Conservation (phyloP, 2,888 invertebrate species). For the Toxonevra muliebris region DNA sequence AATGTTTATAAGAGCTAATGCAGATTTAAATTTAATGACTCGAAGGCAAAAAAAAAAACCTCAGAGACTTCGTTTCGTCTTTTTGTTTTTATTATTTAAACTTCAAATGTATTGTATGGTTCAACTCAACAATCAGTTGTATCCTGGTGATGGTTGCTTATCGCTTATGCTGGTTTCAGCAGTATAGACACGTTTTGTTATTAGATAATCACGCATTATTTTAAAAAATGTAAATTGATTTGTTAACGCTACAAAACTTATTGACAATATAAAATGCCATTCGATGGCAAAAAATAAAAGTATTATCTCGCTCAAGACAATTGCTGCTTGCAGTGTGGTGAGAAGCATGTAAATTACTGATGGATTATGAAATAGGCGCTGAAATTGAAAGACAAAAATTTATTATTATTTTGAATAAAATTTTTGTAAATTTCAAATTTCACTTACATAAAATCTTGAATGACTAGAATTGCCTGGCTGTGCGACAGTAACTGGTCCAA, state of each 20-base stretch:
- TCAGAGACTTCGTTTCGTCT: too few relatives aligned
- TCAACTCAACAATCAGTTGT: too few relatives aligned
- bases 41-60: too few relatives aligned
- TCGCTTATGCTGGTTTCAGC: conserved; percentile 49
- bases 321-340: conserved; percentile 74
- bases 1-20: too few relatives aligned
- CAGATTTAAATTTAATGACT: too few relatives aligned
- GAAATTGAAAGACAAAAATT: conserved; percentile 54
- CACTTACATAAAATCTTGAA: conserved; percentile 85
- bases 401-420: conserved; percentile 1
- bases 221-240: conserved; percentile 94
- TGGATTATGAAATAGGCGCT: conserved; percentile 90
- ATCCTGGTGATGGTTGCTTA: not conserved
- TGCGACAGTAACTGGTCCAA: conserved; percentile 84
- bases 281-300: conserved; percentile 81
- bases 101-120: too few relatives aligned
- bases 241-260: conserved; percentile 85
- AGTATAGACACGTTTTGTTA: conserved; percentile 82
- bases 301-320: conserved; percentile 81
- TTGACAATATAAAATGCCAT: conserved; percentile 92
- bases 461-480: conserved; percentile 86
- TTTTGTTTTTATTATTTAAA: too few relatives aligned
- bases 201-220: conserved; percentile 84
- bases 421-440: not conserved
- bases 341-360: conserved; percentile 78